Evolutionary conservation across 2,888 invertebrate genomes (phyloP), one percentile per base, ranked within the genome.

Genomic region (Adela reaumurella): DNA sequence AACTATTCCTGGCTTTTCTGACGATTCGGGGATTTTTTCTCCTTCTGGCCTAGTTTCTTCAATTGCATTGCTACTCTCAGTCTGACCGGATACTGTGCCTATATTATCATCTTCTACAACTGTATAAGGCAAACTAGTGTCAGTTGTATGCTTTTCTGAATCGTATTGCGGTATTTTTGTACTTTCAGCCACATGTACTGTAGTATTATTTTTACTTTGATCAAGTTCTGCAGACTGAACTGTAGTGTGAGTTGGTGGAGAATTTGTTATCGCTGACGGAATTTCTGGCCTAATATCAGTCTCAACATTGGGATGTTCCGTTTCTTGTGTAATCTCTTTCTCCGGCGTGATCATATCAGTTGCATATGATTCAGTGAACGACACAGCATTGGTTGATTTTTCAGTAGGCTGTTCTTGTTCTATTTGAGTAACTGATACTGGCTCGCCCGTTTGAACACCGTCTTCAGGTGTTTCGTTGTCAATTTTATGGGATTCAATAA

Each of bases 271-370:
- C 8, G 24, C 16, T 24, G 19, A 29, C 3, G 18, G 19, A 16
- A 42, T 20, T 24, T 16, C 17, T 14, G 45, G 24, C 35, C 28
- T 28, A 45, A 28, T 41, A 1, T 29, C 16, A 6, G 2, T 4
- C 17, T 19, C 29, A 24, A 17, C 35, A 4, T 24, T 24, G 8
- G 24, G 24, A 17, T 46, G 2, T 16, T 18, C 19, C 4, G 14
- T 45, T 45, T 10, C 18, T 35, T 29, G 4, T 14, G 29, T 43
- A 46, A 19, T 35, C 4, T 46, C 18, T 14, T 46, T 46, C 28
- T 49, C 49, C 16, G 49, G 19, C 43, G 20, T 16, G 6, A 24
- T 43, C 35, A 41, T 17, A 29, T 18, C 46, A 3, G 19, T 46
- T 3, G 16, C 20, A 46, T 17, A 28, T 1, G 20, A 20, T 28